These are phyloP conservation scores for Pseudochirops corinnae DNA, from an alignment of 2,797 vertebrate genomes.

Conservation along the genomic window DNA sequence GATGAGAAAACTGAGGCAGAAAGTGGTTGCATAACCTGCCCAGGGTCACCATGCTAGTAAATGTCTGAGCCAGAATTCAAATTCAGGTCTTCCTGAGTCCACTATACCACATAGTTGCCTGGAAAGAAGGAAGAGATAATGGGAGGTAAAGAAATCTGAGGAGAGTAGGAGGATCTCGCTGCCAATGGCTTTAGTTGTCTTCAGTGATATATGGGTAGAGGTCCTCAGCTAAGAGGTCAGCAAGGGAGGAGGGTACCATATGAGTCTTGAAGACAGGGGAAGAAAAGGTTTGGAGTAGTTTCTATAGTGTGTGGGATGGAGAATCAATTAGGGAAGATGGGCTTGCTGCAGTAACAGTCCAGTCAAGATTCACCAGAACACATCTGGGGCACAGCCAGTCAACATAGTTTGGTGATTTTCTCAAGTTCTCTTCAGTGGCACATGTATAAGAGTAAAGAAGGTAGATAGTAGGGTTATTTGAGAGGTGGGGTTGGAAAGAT, in stretches of 20 bases:
- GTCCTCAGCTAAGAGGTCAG: neutral
- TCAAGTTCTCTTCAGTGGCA: neutral
- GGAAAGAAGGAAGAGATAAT: neutral
- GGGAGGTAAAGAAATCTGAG: neutral
- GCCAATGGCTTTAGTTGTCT: neutral
- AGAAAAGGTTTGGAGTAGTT: neutral
- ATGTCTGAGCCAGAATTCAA: neutral
- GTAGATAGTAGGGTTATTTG: neutral
- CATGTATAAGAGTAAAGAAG: neutral
- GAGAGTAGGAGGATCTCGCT: neutral
- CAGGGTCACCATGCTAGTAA: neutral
- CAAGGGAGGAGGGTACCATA: too few species aligned
- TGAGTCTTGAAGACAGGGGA: too few species aligned
- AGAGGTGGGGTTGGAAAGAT: neutral
- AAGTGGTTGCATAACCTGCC: neutral
- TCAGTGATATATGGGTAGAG: neutral
- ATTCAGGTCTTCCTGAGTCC: neutral
- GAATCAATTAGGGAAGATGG: neutral
- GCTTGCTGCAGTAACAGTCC: neutral
- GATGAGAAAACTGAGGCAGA: neutral
- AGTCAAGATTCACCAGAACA: neutral
- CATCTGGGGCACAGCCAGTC: neutral
- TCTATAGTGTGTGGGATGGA: neutral
- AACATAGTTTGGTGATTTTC: neutral
- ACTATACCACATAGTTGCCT: neutral